Conservation (phyloP, 1,140 invertebrate species). For the Choristoneura fumiferana region DNA sequence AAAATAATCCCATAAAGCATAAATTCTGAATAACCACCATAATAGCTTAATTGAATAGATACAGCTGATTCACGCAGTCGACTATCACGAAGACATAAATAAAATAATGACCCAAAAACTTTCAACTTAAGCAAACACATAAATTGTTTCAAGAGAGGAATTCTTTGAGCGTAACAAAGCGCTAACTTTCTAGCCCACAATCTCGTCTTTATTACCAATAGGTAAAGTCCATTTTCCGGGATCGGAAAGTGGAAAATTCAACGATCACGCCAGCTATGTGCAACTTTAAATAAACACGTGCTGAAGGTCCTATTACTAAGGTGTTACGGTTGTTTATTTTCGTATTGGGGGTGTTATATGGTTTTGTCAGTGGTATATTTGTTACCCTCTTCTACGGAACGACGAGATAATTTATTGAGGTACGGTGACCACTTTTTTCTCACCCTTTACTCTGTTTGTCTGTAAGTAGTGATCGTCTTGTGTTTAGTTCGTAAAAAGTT, state of each 20-base stretch:
- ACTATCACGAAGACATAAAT: slow-evolving; percentile 30
- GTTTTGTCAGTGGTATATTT: slow-evolving; percentile 20
- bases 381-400: slow-evolving; percentile 35
- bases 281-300: background rate
- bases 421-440: slow-evolving; percentile 42
- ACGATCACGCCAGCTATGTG: slow-evolving; percentile 2
- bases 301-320: background rate
- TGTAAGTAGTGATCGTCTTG: slow-evolving; percentile 20
- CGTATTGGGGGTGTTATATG: slow-evolving; percentile 9
- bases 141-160: slow-evolving; percentile 63
- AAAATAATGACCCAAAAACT: slow-evolving; percentile 60
- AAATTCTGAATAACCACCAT: background rate
- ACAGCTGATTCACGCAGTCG: background rate
- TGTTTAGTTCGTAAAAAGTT: slow-evolving; percentile 28
- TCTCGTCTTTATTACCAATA: slow-evolving; percentile 26
- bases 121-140: slow-evolving; percentile 62
- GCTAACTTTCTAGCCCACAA: slow-evolving; percentile 26
- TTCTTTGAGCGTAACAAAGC: slow-evolving; percentile 40
- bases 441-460: slow-evolving; percentile 38
- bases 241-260: slow-evolving; percentile 7
- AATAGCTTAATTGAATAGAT: slow-evolving; percentile 12
- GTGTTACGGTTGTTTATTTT: background rate
- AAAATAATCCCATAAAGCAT: too few species aligned
- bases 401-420: slow-evolving; percentile 50
- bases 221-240: slow-evolving; percentile 28